Conservation (phyloP, 2,113 vertebrate species). For the Egretta garzetta region DNA sequence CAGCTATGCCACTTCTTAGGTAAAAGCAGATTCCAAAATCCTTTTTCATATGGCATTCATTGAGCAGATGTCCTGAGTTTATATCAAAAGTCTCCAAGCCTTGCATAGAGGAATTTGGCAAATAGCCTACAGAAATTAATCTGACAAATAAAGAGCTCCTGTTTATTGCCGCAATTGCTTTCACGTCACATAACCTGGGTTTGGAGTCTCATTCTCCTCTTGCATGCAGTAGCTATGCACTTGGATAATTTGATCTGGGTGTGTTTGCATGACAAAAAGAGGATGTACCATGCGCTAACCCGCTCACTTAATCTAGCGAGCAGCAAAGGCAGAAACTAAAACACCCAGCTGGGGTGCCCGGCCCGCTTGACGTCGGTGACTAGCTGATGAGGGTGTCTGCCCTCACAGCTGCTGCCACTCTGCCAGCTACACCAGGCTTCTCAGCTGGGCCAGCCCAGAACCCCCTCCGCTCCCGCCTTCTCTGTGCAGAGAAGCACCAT, state of each 20-base stretch:
- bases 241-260: neutral
- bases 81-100: neutral
- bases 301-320: neutral
- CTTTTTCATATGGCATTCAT: neutral
- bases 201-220: neutral
- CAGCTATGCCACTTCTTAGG: neutral
- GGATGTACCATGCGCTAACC: neutral
- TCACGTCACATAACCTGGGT: fast-evolving
- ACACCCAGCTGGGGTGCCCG: fast-evolving
- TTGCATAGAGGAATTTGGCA: neutral
- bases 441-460: neutral
- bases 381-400: fast-evolving
- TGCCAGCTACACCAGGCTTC: neutral
- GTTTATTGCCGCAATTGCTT: neutral
- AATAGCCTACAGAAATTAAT: neutral
- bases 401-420: neutral
- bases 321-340: neutral
- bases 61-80: neutral
- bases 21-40: neutral
- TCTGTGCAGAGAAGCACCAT: fast-evolving
- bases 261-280: neutral
- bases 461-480: neutral
- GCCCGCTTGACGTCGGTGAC: neutral
- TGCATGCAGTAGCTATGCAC: neutral
- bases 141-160: neutral